Evolutionary conservation across 2,113 vertebrate genomes (phyloP), one percentile per base, ranked within the genome.

Genomic region (Ptilorrhoa leucosticta): DNA sequence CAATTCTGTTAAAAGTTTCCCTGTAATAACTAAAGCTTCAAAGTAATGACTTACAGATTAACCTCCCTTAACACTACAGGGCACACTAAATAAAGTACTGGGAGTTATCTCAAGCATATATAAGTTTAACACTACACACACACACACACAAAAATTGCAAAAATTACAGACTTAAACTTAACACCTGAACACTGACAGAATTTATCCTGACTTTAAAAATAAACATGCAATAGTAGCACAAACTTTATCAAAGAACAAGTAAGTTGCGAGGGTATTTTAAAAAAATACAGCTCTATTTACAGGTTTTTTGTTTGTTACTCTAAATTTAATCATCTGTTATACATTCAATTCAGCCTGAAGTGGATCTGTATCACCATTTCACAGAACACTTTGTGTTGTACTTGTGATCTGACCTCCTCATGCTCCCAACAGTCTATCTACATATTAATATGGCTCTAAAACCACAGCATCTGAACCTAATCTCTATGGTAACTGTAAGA

Each of bases 401-500:
- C 83, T 95, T 89, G 44, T 68, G 37, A 94, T 78, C 71, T 19
- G 37, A 93, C 63, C 83, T 91, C 72, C 53, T 79, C 54, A 53
- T 73, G 90, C 83, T 89, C 90, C 65, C 58, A 88, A 19, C 54
- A 68, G 71, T 50, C 68, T 92, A 50, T 60, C 79, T 87, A 66
- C 87, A 65, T 66, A 94, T 76, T 95, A 81, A 90, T 58, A 87
- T 5, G 5, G 37, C 61, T 94, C 64, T 86, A 44, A 88, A 96
- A 91, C 66, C 50, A 73, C 45, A 81, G 60, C 71, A 94, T 94
- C 90, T 40, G 78, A 91, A 93, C 53, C 45, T 50, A 73, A 94
- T 96, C 89, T 89, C 93, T 94, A 94, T 87, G 76, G 90, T 69
- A 95, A 97, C 88, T 28, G 40, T 45, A 75, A 48, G 48, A 93